phyloP scores from a whole-genome alignment of 2,113 vertebrate species.

The Larimichthys crocea region DNA sequence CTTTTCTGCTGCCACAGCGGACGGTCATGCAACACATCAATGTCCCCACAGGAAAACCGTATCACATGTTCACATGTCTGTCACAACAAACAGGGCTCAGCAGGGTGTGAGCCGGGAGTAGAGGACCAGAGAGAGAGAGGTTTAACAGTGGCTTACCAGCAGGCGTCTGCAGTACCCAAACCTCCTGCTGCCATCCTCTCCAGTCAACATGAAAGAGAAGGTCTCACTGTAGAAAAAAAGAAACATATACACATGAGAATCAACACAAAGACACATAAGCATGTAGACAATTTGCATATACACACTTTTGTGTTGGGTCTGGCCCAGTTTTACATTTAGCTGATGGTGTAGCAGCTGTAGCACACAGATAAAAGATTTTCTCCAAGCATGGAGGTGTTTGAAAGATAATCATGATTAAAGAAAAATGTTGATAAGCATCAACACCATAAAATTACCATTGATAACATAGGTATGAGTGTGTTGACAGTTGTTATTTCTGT shows the following conservation, averaged over 20 bases:
- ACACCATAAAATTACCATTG: not conserved
- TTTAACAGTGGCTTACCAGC: slow-evolving; percentile 87
- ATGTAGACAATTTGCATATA: not conserved
- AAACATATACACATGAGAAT: slow-evolving; percentile 32
- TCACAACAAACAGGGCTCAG: slow-evolving; percentile 65
- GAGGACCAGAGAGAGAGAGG: slow-evolving; percentile 10
- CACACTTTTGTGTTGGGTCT: not conserved
- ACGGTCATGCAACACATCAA: slow-evolving; percentile 32
- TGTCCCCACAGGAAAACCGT: slow-evolving; percentile 55
- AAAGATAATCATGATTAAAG: not conserved
- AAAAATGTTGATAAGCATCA: not conserved
- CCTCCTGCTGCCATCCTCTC: slow-evolving; percentile 96
- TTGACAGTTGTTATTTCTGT: not conserved
- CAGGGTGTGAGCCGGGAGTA: slow-evolving; percentile 48
- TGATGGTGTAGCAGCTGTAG: slow-evolving; percentile 15
- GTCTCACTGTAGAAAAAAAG: slow-evolving; percentile 90
- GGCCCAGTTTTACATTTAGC: not conserved
- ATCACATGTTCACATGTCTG: slow-evolving; percentile 54
- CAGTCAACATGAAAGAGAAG: slow-evolving; percentile 99
- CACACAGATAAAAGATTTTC: slow-evolving; percentile 11
- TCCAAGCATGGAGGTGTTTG: not conserved
- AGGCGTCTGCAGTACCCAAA: slow-evolving; percentile 98
- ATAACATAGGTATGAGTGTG: not conserved
- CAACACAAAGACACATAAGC: not conserved
- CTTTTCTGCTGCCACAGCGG: slow-evolving; percentile 53